Base-by-base conservation (phyloP, 2,888 invertebrate genomes). In the Drosophila percnosoma region DNA sequence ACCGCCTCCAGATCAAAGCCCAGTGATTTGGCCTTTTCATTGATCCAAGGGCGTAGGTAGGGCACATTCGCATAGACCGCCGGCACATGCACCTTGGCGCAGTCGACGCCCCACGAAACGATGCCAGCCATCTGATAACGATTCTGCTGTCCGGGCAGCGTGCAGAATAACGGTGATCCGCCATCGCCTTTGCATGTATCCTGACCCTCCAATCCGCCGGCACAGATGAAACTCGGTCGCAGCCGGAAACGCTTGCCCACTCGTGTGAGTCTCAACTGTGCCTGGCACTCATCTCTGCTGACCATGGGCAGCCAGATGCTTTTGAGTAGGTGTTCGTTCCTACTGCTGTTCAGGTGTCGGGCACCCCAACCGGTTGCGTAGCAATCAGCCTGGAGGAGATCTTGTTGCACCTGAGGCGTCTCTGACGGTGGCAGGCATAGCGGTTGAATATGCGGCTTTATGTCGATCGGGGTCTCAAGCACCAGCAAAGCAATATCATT, bases 401-500 rank as follows among this genome's bases (percentile, higher is more conserved):
- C 91, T 4, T 34, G 0, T n/a, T 55, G 61, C 48, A 87, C n/a
- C 45, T 69, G 18, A 1, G 73, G 42, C 34, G 92, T 80, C 11
- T 93, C 91, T 0, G 92, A 86, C 0, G 94, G 94, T 0, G 96
- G 95, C 54, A 96, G 93, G 93, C 94, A 97, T 0, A 95, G 94
- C 0, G 96, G 92, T 48, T 96, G 95, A 1, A 97, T 95, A 90
- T 97, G 96, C 15, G 95, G 95, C 0, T 94, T 94, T 7, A 95
- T 84, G 0, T 94, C 93, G 34, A 96, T 93, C 0, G 96, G 95
- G 13, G 93, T 81, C 0, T 93, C 91, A 13, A 97, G 93, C 86
- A 96, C 94, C 2, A 97, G 92, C 0, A 97, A 84, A 0, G 96
- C 97, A 10, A 96, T 93, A 88, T 97, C 97, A 92, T 97, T 96